Evolutionary conservation across 2,797 vertebrate genomes (phyloP).

Genomic region (Caiman crocodilus): DNA sequence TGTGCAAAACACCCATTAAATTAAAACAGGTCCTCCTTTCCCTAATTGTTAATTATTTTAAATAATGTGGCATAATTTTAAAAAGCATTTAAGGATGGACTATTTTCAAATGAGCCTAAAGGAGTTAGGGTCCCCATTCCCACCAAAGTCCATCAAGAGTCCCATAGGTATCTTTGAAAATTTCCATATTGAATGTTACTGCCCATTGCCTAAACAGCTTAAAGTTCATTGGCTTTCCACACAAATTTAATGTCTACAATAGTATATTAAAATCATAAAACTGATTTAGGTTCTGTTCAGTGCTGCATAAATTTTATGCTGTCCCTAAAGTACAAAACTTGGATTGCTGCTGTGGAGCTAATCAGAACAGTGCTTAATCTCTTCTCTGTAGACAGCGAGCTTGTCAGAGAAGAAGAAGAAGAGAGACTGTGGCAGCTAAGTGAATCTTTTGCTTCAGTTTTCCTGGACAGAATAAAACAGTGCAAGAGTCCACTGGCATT

Average conservation of each 20-base stretch:
- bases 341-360: neutral
- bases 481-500: neutral
- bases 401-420: constrained; percentile 45
- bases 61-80: neutral
- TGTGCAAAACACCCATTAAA: neutral
- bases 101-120: neutral
- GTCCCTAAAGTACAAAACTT: constrained; percentile 52
- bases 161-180: constrained; percentile 35
- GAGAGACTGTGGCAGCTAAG: constrained; percentile 4
- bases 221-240: neutral
- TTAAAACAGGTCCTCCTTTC: neutral
- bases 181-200: neutral
- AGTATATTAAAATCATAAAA: constrained; percentile 67
- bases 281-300: constrained; percentile 57
- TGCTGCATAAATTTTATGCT: constrained; percentile 58
- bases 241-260: constrained; percentile 30
- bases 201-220: constrained; percentile 33
- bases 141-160: neutral
- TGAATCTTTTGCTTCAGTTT: constrained; percentile 57
- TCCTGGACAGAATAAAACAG: constrained; percentile 56
- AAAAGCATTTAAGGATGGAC: neutral
- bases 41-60: constrained; percentile 11
- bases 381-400: constrained; percentile 21
- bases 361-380: constrained; percentile 52
- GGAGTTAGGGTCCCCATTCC: neutral